These are phyloP conservation scores for Calidris pugnax DNA, from an alignment of 2,113 vertebrate species.

Conservation along the genomic window DNA sequence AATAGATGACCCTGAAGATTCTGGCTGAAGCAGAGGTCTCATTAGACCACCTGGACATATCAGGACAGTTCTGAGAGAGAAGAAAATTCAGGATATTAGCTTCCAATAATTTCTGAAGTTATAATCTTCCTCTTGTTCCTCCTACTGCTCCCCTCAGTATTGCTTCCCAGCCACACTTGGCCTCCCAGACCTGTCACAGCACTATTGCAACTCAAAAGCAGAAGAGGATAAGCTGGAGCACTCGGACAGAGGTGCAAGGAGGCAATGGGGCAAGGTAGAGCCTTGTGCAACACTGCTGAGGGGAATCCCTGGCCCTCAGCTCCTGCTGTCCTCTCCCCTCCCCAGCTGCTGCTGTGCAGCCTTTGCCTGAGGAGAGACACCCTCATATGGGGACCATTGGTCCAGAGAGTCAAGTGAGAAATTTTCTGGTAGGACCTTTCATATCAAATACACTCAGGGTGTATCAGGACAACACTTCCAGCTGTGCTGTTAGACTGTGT, in stretches of 20 bases:
- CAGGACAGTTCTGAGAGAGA: background rate
- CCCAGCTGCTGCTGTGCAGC: background rate
- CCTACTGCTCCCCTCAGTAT: background rate
- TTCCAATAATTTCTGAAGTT: background rate
- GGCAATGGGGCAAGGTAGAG: background rate
- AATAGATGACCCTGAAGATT: background rate
- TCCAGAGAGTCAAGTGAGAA: background rate
- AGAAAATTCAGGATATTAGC: background rate
- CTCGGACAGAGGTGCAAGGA: background rate
- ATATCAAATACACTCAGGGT: background rate
- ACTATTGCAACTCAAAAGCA: background rate
- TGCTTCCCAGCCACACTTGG: background rate
- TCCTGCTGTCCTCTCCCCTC: background rate
- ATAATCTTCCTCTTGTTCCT: background rate
- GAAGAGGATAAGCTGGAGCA: fast-evolving
- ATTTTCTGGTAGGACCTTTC: background rate
- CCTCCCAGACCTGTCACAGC: background rate
- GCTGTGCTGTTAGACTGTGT: background rate
- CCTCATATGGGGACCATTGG: background rate
- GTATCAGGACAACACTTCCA: background rate
- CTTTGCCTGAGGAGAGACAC: background rate
- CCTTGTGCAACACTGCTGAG: background rate
- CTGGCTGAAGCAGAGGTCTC: background rate
- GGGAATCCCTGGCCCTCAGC: background rate
- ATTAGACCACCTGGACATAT: background rate